phyloP scores from a whole-genome alignment of 2,888 invertebrate species.

The Colostygia pectinataria region DNA sequence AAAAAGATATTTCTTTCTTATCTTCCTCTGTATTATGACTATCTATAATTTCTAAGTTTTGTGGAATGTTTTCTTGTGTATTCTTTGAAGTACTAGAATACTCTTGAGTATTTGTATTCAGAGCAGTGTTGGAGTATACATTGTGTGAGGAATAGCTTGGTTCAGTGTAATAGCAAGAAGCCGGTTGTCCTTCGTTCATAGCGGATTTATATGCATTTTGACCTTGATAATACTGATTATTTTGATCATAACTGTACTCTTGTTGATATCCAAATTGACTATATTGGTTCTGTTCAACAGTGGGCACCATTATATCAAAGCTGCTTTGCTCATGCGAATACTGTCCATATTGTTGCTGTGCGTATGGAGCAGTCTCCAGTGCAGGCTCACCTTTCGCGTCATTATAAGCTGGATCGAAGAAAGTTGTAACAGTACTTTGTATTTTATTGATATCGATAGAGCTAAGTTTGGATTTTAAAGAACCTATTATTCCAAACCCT shows the following conservation, averaged over 20 bases:
- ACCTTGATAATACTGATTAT: constrained; percentile 32
- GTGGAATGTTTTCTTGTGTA: constrained; percentile 29
- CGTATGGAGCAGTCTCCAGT: constrained; percentile 39
- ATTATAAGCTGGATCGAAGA: constrained; percentile 75
- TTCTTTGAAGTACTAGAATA: constrained; percentile 8
- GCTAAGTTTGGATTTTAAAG: constrained; percentile 73
- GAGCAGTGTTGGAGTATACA: constrained; percentile 8
- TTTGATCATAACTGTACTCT: constrained; percentile 29
- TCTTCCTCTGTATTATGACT: constrained; percentile 3
- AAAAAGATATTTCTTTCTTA: constrained; percentile 9
- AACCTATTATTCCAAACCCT: constrained; percentile 72
- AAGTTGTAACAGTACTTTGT: constrained; percentile 73
- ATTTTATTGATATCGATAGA: constrained; percentile 75
- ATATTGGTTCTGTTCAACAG: constrained; percentile 33
- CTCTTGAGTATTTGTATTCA: constrained; percentile 9
- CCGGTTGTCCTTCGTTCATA: constrained; percentile 35
- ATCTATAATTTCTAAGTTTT: constrained; percentile 12
- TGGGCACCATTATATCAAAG: constrained; percentile 59
- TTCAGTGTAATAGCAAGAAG: constrained; percentile 29
- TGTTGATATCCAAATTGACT: constrained; percentile 21
- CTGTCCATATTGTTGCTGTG: constrained; percentile 33
- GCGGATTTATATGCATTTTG: constrained; percentile 34
- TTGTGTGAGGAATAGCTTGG: constrained; percentile 17
- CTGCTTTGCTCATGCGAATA: constrained; percentile 39
- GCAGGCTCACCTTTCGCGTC: constrained; percentile 41